These are phyloP conservation scores for Glossophaga mutica DNA, from an alignment of 2,797 vertebrate genomes.

Conservation along the genomic window DNA sequence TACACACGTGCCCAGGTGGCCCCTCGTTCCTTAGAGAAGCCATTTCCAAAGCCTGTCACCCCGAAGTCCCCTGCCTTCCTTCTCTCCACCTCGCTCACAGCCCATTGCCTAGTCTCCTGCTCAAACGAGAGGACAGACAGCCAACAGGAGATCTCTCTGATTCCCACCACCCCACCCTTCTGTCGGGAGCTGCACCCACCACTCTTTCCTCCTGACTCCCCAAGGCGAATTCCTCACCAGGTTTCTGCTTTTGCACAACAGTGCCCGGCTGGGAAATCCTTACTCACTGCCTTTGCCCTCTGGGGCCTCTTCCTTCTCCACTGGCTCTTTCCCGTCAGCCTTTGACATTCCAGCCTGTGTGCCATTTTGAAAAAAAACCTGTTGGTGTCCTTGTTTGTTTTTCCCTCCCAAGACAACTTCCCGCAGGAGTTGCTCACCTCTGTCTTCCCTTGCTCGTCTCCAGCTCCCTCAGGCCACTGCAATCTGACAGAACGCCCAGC, in stretches of 20 bases:
- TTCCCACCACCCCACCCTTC: neutral
- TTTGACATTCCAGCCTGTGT: neutral
- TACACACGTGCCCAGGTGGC: too few relatives aligned
- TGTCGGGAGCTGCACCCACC: fast-evolving
- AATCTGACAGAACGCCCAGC: neutral
- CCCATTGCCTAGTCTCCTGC: neutral
- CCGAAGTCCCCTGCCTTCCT: neutral
- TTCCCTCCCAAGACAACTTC: neutral
- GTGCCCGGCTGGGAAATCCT: neutral
- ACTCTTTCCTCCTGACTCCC: neutral
- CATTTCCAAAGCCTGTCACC: neutral
- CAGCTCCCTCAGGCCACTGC: neutral
- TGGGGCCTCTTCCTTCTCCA: neutral
- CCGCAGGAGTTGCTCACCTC: neutral
- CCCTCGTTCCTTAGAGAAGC: neutral
- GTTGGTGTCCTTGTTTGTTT: neutral
- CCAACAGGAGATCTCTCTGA: neutral
- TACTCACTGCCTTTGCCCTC: neutral
- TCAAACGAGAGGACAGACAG: neutral
- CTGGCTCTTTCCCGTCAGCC: neutral
- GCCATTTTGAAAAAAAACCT: neutral
- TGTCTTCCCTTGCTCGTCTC: neutral
- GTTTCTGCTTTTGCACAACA: neutral
- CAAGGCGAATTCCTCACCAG: neutral
- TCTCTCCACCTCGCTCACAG: neutral